Base-by-base conservation (phyloP, 2,888 invertebrate genomes). In the Temnothorax rugatulus region DNA sequence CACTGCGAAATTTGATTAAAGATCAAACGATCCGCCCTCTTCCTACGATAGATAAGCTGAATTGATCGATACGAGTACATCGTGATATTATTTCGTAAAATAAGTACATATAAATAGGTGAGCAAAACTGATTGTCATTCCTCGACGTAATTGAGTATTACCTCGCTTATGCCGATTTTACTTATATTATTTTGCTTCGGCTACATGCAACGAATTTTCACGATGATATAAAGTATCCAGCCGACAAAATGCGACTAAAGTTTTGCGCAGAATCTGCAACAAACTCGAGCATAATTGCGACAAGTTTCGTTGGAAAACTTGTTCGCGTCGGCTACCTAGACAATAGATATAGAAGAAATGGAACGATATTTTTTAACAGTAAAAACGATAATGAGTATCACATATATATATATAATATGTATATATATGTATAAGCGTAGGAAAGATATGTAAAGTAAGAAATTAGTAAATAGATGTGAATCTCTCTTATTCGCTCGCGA, bases 51-150 rank as follows among this genome's bases (percentile, higher is more conserved):
- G 47, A 59, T 47, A 81, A 81, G 79, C 73, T 81, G 73, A 81
- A 81, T 81, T 59, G 71, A 79, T 79, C 47, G 61, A 71, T 79
- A 79, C 25, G 73, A 73, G 34, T 81, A 81, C 34, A 81, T 73
- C 47, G 69, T 79, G 68, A 81, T 81, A 81, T 59, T 79, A 71
- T 73, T 81, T 81, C 13, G 47, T 73, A 81, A 81, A 81, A 73
- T 81, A 71, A 81, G 59, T 81, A 88, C 86, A 87, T 91, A 86
- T 81, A 59, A 81, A 44, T 81, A 81, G 73, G 5, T 81, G 79
- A 81, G 90, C 89, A 88, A 90, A 92, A 91, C 90, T 93, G 93
- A 93, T 93, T 93, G 93, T 93, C 93, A 90, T 87, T 86, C 89
- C 83, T 84, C 79, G 79, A 61, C 79, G 73, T 81, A 81, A 81